Base-by-base conservation (phyloP, 2,888 invertebrate genomes). In the Volucella inanis region DNA sequence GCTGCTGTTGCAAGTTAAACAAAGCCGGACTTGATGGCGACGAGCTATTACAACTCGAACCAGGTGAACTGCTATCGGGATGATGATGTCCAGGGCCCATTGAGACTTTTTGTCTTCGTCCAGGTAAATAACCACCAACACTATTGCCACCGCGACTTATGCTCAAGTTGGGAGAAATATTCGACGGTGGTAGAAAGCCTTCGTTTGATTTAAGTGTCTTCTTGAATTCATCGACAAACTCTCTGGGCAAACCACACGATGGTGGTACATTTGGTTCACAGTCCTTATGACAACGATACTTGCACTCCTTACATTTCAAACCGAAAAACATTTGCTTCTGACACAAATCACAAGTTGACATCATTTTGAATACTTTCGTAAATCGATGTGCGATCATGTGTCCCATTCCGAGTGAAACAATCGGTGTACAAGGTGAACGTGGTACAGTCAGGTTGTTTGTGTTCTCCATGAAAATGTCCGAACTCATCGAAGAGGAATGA, bases 11-110 rank as follows among this genome's bases (percentile, higher is more conserved):
- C 6, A 89, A 87, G 61, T 90, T 90, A 52, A 91, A 93, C 88
- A 95, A 93, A 88, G 98, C 98, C 64, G 99, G 98, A 90, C 98
- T 98, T 88, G 98, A 98, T 86, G 98, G 98, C 85, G 98, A 97
- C 77, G 98, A 98, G 91, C 98, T 98, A 93, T 98, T 98, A 93
- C 98, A 98, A 92, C 98, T 98, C 72, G 98, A 98, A 72, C 98
- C 97, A 91, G 97, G 98, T 52, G 98, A 98, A 92, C 97, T 97
- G 87, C 97, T 97, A 92, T 98, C 97, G 31, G 95, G 96, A 39
- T 88, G 89, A 88, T 88, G 89, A 82, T 88, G 88, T 43, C 61
- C 88, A 61, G 49, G 77, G 15, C 86, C 87, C 10, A 88, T 87
- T 43, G 87, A 76, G 54, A 88, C 87, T 68, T 88, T 88, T 39